Evolutionary conservation across 2,888 invertebrate species (phyloP), one percentile per base, ranked within the genome.

Genomic region (Lasioglossum leucozonium): DNA sequence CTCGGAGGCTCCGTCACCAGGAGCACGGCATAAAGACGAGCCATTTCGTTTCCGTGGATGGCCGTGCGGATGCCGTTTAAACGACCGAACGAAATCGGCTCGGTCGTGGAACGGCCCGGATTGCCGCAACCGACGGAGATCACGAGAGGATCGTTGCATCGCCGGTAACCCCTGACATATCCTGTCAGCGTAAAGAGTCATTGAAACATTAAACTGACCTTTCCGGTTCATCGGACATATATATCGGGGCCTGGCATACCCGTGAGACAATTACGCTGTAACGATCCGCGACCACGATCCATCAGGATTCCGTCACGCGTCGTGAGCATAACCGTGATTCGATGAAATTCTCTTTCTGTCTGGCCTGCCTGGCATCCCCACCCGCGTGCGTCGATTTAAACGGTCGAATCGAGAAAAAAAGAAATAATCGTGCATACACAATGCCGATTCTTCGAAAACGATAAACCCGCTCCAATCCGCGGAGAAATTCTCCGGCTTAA

Each of bases 231-330:
- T 86, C 83, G 88, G 88, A 84, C 81, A 82, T 86, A 88, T 78
- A 81, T 84, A 82, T 81, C 81, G 87, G 40, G 69, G 76, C 34
- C 16, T 13, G 30, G 77, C 85, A 87, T 87, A 88, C 86, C 90
- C 89, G 88, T 85, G 84, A 87, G 91, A 88, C 91, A 91, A 91
- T 91, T 91, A 91, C 89, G 79, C 80, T 83, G 86, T 88, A 90
- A 91, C 90, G 90, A 91, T 87, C 83, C 86, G 84, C 87, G 88
- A 88, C 90, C 89, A 87, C 87, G 89, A 90, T 84, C 91, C 87
- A 90, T 90, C 88, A 89, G 91, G 91, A 91, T 91, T 91, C 91
- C 91, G 91, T 91, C 91, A 91, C 91, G 91, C 90, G 88, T 84
- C 79, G 83, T 86, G 88, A 90, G 82, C 91, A 87, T 85, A 84